phyloP scores from a whole-genome alignment of 2,797 vertebrate species.

The Fratercula arctica region DNA sequence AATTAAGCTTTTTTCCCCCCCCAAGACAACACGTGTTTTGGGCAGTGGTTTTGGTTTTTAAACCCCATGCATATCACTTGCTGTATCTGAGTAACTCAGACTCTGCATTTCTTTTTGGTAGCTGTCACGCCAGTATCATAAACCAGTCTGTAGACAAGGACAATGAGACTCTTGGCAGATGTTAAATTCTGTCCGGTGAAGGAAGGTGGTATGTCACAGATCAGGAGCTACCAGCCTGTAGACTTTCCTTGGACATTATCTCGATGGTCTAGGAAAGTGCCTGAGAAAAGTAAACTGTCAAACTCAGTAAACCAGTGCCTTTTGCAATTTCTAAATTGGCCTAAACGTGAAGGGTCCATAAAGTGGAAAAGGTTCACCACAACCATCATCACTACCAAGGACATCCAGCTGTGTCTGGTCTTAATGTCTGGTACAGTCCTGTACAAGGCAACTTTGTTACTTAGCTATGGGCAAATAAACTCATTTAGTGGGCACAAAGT shows the following conservation, averaged over 20 bases:
- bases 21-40: background rate
- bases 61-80: fast-evolving
- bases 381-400: background rate
- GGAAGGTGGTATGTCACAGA: background rate
- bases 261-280: background rate
- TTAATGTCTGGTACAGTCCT: too few relatives aligned
- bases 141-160: background rate
- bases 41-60: background rate
- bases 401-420: background rate
- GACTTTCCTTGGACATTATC: background rate
- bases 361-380: background rate
- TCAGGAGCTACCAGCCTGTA: background rate
- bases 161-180: background rate
- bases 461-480: background rate
- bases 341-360: background rate
- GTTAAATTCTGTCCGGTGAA: background rate
- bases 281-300: background rate
- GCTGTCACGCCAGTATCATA: background rate
- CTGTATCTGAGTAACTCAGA: background rate
- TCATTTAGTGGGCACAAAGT: background rate
- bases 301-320: background rate
- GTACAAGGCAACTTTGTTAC: background rate
- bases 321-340: background rate
- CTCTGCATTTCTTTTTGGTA: background rate
- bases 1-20: background rate